Evolutionary conservation across 2,888 invertebrate genomes (phyloP).

Genomic region (Isoperla grammatica): DNA sequence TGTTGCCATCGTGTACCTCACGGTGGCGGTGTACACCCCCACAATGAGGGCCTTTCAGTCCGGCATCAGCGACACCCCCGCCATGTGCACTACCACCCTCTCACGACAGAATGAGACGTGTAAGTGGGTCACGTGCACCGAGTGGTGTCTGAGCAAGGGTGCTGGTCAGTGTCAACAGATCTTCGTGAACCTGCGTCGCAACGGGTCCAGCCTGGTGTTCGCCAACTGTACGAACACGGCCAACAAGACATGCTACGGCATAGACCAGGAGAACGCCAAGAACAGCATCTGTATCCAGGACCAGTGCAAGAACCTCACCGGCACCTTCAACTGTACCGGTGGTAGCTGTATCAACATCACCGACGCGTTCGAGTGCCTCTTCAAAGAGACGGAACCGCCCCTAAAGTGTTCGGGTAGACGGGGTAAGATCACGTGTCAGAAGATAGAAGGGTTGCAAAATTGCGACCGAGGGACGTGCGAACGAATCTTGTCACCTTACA

Average conservation of each 20-base stretch:
- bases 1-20: slow-evolving; percentile 83
- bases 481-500: slow-evolving; percentile 77
- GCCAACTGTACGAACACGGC: slow-evolving; percentile 83
- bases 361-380: slow-evolving; percentile 82
- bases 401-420: slow-evolving; percentile 80
- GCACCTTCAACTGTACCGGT: slow-evolving; percentile 82
- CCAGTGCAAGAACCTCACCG: slow-evolving; percentile 81
- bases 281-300: slow-evolving; percentile 83
- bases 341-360: slow-evolving; percentile 85
- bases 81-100: slow-evolving; percentile 87
- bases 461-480: slow-evolving; percentile 81
- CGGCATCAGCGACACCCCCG: slow-evolving; percentile 77
- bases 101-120: slow-evolving; percentile 78
- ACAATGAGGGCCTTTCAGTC: slow-evolving; percentile 78
- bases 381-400: slow-evolving; percentile 76
- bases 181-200: slow-evolving; percentile 77
- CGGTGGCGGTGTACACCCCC: slow-evolving; percentile 88
- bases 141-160: slow-evolving; percentile 89
- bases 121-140: slow-evolving; percentile 87
- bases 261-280: slow-evolving; percentile 81
- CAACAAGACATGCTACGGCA: slow-evolving; percentile 84
- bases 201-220: slow-evolving; percentile 72
- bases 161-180: slow-evolving; percentile 88
- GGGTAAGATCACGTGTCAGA: slow-evolving; percentile 84
- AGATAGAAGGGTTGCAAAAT: slow-evolving; percentile 76